Base-by-base conservation (phyloP, 2,113 vertebrate genomes). In the Gadus macrocephalus region DNA sequence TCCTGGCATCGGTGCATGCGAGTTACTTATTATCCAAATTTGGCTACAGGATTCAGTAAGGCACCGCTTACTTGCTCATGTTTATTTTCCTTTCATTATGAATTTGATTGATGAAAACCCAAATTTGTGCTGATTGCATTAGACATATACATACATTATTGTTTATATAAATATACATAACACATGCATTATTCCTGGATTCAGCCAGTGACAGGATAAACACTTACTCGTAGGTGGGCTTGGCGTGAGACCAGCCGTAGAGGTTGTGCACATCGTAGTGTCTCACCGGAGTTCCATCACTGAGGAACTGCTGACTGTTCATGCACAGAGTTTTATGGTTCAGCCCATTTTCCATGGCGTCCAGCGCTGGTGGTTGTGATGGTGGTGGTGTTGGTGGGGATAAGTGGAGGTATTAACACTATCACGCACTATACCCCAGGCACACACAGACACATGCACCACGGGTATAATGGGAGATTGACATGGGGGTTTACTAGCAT, bases 231-330 rank as follows among this genome's bases (percentile, higher is more conserved):
- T 93, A 91, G 3, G 93, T 95, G 27, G 96, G 92, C 78, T 92
- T 92, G 63, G 93, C 80, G 77, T 98, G 95, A 14, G 97, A 93
- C 96, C 95, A 99, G 19, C 96, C 96, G 0, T 98, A 99, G n/a
- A 99, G 88, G 72, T 19, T 98, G 86, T 99, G 96, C 1, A 99
- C 95, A 0, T 99, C 94, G 0, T 91, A 98, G 80, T 99, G 96
- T 56, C 82, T 91, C 67, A 95, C 93, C 0, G n/a, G 67, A 4
- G 82, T 94, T 28, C 94, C 94, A 0, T 95, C 88, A 0, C 91
- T 64, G 8, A 98, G 93, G 74, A 90, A 63, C 19, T 99, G 97
- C 60, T 92, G 78, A 1, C 92, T 90, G 86, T 96, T 95, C 97
- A 98, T 98, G 80, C 96, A 98, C 0, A 91, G 59, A 0, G 92